phyloP scores from a whole-genome alignment of 2,888 invertebrate genomes.

The Brachylomia viminalis region DNA sequence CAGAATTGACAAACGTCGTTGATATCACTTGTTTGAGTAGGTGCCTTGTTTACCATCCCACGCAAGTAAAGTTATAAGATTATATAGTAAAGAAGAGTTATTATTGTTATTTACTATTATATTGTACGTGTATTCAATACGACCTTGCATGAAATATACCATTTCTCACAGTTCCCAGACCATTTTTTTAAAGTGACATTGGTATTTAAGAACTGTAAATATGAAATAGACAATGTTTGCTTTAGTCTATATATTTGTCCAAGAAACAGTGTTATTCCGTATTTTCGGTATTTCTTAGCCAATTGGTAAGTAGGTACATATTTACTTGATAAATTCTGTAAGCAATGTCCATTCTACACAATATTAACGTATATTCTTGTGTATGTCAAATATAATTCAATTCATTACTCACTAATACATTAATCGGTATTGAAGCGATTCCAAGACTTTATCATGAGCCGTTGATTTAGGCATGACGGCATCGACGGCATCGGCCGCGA shows the following conservation, averaged over 20 bases:
- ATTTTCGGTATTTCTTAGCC: conserved; percentile 2
- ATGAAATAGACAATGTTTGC: conserved; percentile 10
- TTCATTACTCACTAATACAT: conserved; percentile 2
- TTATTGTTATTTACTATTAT: neutral
- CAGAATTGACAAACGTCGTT: neutral
- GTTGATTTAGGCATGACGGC: conserved; percentile 40
- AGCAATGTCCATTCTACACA: neutral
- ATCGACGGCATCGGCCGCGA: too few relatives aligned
- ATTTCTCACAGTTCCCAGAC: conserved; percentile 1
- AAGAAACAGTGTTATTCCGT: conserved; percentile 7
- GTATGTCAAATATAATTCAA: neutral
- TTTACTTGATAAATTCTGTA: conserved; percentile 17
- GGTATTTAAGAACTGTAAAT: conserved; percentile 22
- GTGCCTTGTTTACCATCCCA: conserved; percentile 56
- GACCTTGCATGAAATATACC: neutral
- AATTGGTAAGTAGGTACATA: neutral
- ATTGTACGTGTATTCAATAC: neutral
- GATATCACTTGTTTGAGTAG: conserved; percentile 21
- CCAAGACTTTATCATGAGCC: conserved; percentile 32
- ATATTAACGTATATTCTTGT: conserved; percentile 1
- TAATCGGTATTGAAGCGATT: conserved; percentile 34
- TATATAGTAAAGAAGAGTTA: conserved; percentile 38
- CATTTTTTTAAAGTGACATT: conserved; percentile 18
- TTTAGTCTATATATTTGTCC: neutral
- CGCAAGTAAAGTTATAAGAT: conserved; percentile 49